Evolutionary conservation across 64 coral and sea anemone species (phyloP), one percentile per base, ranked within the genome.

Genomic region (Hydrozoanthus tunicans): DNA sequence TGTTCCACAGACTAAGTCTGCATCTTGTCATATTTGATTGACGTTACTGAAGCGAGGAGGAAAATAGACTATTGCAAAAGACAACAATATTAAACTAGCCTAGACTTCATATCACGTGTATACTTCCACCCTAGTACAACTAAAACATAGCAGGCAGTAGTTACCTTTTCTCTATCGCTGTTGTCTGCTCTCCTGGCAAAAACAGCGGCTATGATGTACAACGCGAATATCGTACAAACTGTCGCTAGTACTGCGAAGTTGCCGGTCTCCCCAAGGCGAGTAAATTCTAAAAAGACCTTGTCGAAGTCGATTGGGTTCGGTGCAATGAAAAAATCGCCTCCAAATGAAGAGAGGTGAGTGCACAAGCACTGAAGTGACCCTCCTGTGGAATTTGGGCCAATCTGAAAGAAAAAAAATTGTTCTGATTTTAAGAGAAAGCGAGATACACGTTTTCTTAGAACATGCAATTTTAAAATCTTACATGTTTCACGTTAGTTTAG

Each of bases 301-400:
- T 92, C 90, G 62, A 96, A 96, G 92, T 96, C 95, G 59, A 96
- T 94, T 17, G 95, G 95, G 73, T 96, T 96, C 59, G 95, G 95
- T 17, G 95, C 95, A 10, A 96, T 92, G 63, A 96, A 94, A 43
- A 96, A 94, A 73, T 96, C 92, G 3, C 95, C 95, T 14, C 95
- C 95, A 89, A 96, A 96, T 15, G 95, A 93, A 11, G 95, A 94
- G n/a, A 96, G 88, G 79, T 96, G 95, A 9, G 64, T 96, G 53
- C 95, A 96, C 24, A 96, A 90, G 43, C 95, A 96, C 53, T 93
- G 91, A 11, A 96, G 71, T 9, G 92, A 89, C 27, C 92, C 79
- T 56, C 86, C 81, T 3, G 52, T 77, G 17, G 85, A 74, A 58
- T 91, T 85, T 53, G 77, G 62, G 5, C 92, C 89, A 69, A 94